A percentile compares a stretch with the other conserved stretches of the same genome.
These are phyloP conservation scores for Mechanitis messenoides DNA, from an alignment of 2,888 invertebrate genomes.

Conservation along the genomic window DNA sequence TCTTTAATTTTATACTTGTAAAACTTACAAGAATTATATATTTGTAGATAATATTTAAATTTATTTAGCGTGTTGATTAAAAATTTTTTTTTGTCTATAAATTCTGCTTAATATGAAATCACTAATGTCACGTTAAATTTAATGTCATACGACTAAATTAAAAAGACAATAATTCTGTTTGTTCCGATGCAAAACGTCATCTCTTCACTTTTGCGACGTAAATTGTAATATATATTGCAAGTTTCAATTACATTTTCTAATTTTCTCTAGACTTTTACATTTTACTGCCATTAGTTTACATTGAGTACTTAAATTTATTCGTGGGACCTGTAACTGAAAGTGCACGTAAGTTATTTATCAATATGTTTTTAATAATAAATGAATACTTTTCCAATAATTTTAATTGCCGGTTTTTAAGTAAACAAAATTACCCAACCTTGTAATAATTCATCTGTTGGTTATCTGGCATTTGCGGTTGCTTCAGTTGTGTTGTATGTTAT, in stretches of 20 bases:
- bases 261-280: constrained; percentile 31
- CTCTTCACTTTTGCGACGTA: neutral
- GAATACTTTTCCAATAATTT: neutral
- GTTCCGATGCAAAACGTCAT: neutral
- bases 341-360: constrained; percentile 19
- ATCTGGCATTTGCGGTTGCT: constrained; percentile 9
- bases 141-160: constrained; percentile 34
- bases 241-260: constrained; percentile 32
- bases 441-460: neutral
- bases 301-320: constrained; percentile 8
- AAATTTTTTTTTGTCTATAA: too few relatives aligned
- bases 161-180: constrained; percentile 14
- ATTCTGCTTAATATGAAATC: constrained; percentile 35
- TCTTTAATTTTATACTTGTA: too few relatives aligned
- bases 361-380: neutral
- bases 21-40: too few relatives aligned
- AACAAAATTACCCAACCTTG: constrained; percentile 17
- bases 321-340: constrained; percentile 19
- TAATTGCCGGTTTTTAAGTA: constrained; percentile 9
- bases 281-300: constrained; percentile 3
- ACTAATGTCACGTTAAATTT: constrained; percentile 35
- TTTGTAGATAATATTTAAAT: too few relatives aligned
- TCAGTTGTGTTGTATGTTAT: constrained; percentile 2
- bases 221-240: constrained; percentile 20
- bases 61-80: too few relatives aligned